These are phyloP conservation scores for Rhagophthalmus giganteus DNA, from an alignment of 2,888 invertebrate species.

Conservation along the genomic window DNA sequence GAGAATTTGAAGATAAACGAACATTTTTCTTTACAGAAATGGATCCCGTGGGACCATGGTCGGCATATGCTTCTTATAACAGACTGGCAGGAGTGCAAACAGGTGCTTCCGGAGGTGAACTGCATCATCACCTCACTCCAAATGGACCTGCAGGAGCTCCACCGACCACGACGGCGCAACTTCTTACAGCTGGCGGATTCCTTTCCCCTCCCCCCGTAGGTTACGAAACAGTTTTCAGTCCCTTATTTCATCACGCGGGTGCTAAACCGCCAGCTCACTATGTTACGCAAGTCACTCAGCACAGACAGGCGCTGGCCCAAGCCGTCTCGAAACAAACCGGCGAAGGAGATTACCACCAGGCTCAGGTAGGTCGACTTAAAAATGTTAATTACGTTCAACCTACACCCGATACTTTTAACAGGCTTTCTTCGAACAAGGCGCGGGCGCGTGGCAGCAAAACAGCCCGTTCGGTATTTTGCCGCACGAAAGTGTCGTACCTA, in stretches of 20 bases:
- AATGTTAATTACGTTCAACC: too few species aligned
- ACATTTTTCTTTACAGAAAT: conserved; percentile 55
- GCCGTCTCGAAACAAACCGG: conserved; percentile 47
- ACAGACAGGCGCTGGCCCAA: conserved; percentile 67
- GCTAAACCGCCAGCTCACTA: conserved; percentile 60
- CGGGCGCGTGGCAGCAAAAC: conserved; percentile 75
- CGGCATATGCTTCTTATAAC: conserved; percentile 80
- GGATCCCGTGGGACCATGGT: conserved; percentile 92
- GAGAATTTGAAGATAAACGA: too few species aligned
- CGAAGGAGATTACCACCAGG: conserved; percentile 58
- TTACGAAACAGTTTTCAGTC: conserved; percentile 82
- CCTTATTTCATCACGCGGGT: conserved; percentile 75
- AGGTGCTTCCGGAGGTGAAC: conserved; percentile 67
- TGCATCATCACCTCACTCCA: conserved; percentile 68
- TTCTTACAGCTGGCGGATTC: conserved; percentile 71
- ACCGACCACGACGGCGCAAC: conserved; percentile 68
- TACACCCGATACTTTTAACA: too few species aligned
- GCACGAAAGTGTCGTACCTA: conserved; percentile 74
- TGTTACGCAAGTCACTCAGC: conserved; percentile 61
- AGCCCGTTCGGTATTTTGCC: conserved; percentile 79
- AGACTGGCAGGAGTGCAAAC: conserved; percentile 74
- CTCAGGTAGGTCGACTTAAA: conserved; percentile 48
- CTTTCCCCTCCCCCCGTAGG: conserved; percentile 75
- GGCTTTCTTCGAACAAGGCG: conserved; percentile 71
- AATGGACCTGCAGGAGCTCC: conserved; percentile 58